Conservation (phyloP, 2,113 vertebrate species). For the Sprattus sprattus region DNA sequence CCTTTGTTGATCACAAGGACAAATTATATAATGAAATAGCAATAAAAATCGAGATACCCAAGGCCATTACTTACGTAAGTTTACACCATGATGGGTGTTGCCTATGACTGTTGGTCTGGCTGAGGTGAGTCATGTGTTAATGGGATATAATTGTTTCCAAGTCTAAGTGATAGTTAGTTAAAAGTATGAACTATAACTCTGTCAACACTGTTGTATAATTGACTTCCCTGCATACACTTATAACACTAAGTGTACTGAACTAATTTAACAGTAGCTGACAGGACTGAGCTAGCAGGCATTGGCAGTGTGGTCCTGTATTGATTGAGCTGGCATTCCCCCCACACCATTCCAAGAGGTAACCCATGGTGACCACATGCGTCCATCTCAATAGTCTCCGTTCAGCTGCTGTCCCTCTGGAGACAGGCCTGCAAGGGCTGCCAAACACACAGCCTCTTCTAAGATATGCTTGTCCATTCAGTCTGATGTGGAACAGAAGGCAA, state of each 20-base stretch:
- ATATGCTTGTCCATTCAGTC: not conserved
- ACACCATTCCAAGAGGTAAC: slow-evolving; percentile 60
- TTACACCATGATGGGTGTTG: too few relatives aligned
- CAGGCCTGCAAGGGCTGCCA: not conserved
- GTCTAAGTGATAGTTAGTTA: too few relatives aligned
- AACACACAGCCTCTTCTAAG: not conserved
- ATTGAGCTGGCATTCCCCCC: not conserved
- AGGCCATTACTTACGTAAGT: not conserved
- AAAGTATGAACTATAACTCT: too few relatives aligned
- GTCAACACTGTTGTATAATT: too few relatives aligned
- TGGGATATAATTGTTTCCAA: not conserved
- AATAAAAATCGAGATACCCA: not conserved
- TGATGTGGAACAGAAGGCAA: not conserved
- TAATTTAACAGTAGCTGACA: not conserved
- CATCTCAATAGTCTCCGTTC: slow-evolving; percentile 23
- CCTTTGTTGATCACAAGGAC: not conserved
- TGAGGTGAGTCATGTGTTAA: not conserved
- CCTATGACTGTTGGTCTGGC: too few relatives aligned
- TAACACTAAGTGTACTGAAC: too few relatives aligned
- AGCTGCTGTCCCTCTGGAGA: slow-evolving; percentile 36
- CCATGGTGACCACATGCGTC: slow-evolving; percentile 65
- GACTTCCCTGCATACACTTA: not conserved
- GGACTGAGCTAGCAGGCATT: not conserved
- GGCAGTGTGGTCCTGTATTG: not conserved
- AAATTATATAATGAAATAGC: not conserved